These are phyloP conservation scores for Steromphala cineraria DNA, from an alignment of 2,888 invertebrate species.

Conservation along the genomic window DNA sequence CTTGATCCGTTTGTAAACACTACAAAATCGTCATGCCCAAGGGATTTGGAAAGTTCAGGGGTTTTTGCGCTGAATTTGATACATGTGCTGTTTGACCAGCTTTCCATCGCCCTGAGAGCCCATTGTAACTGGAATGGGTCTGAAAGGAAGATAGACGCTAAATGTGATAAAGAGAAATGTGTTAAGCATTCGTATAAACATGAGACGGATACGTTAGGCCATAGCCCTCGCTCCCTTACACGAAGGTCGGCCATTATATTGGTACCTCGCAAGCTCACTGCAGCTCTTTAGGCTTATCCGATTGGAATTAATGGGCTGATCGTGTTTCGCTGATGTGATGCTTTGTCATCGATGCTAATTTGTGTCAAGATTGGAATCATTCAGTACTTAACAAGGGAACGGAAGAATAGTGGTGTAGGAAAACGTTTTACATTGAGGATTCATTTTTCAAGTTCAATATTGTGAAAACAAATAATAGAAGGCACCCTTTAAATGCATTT, in stretches of 20 bases:
- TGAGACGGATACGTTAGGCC: no score
- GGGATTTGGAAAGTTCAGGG: not conserved
- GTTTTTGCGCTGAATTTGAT: not conserved
- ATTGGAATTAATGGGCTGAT: no score
- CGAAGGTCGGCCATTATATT: not conserved
- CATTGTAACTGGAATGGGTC: slow-evolving; percentile 16
- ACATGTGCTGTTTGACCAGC: slow-evolving; percentile 12
- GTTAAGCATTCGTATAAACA: no score
- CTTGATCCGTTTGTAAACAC: not conserved
- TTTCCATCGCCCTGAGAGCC: slow-evolving; percentile 4
- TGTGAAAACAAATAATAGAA: no score
- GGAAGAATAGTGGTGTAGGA: no score
- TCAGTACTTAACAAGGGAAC: no score
- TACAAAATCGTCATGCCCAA: slow-evolving; percentile 16
- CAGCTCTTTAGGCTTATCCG: not conserved
- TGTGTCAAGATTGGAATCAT: no score
- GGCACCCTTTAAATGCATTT: no score
- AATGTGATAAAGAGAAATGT: not conserved
- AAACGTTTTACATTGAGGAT: no score
- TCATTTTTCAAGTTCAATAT: no score
- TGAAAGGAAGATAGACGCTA: not conserved
- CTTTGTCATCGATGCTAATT: no score
- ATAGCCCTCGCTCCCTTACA: not conserved
- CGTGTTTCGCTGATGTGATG: no score
- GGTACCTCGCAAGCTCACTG: not conserved